Conservation (phyloP, 1,140 invertebrate genomes). For the Neodiprion pinetum region DNA sequence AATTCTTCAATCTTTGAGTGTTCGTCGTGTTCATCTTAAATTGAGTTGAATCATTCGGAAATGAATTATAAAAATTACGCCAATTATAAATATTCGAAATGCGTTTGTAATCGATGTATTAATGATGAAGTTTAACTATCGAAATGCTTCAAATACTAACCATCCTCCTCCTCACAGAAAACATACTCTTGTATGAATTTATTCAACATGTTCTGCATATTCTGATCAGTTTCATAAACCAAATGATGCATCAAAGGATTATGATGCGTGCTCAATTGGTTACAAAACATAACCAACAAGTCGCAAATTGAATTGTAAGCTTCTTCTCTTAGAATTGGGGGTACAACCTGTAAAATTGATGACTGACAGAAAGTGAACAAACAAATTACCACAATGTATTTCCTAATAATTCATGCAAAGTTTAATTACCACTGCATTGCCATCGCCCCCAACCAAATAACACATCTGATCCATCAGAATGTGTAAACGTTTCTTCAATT, state of each 20-base stretch:
- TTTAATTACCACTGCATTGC: conserved; percentile 23
- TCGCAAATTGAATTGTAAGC: conserved; percentile 96
- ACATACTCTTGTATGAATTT: conserved; percentile 94
- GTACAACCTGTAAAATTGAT: conserved; percentile 27
- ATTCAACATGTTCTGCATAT: conserved; percentile 84
- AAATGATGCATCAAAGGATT: conserved; percentile 73
- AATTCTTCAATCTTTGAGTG: conserved; percentile 94
- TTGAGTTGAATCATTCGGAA: not conserved
- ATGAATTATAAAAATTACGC: not conserved
- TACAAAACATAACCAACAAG: conserved; percentile 92
- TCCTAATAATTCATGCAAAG: no score
- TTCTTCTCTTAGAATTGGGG: conserved; percentile 57
- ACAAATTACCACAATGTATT: no score
- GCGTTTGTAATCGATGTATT: not conserved
- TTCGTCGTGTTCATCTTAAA: conserved; percentile 84
- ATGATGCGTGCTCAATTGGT: conserved; percentile 72
- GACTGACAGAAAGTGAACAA: conserved; percentile 12
- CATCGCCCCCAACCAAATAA: conserved; percentile 62
- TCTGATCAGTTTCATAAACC: conserved; percentile 82
- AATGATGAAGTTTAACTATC: not conserved
- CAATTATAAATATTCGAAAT: not conserved
- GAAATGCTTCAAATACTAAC: conserved; percentile 51
- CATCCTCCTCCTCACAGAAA: conserved; percentile 87
- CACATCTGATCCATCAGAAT: conserved; percentile 80
- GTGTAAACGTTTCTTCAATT: conserved; percentile 73